A percentile compares a stretch with the other conserved stretches of the same genome.
Conservation (phyloP, 2,888 invertebrate genomes). For the Thysanoteuthis rhombus region DNA sequence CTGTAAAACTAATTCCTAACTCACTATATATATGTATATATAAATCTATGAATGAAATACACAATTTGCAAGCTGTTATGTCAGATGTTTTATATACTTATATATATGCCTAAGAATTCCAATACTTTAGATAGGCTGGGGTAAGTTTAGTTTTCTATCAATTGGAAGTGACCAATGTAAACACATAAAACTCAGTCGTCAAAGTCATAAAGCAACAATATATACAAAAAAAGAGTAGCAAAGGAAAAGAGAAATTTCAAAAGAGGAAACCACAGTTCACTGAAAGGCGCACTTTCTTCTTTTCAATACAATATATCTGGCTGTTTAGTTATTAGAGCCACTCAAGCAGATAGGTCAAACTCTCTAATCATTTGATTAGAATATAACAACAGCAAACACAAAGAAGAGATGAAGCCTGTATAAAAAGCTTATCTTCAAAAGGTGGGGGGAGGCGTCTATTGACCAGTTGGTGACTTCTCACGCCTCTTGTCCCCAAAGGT, state of each 20-base stretch:
- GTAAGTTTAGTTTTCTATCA: background rate
- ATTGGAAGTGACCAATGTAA: background rate
- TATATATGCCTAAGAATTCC: background rate
- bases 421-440: background rate
- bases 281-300: background rate
- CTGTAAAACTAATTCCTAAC: no score
- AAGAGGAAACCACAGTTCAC: background rate
- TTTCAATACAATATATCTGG: background rate
- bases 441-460: background rate
- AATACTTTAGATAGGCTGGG: background rate
- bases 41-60: no score
- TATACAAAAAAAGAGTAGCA: no score
- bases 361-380: background rate
- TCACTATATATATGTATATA: no score
- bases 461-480: constrained; percentile 12
- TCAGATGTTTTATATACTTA: no score
- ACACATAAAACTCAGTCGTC: background rate
- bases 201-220: background rate
- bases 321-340: background rate
- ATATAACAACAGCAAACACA: background rate
- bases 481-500: constrained; percentile 12
- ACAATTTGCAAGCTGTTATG: no score
- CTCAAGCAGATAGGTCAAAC: background rate
- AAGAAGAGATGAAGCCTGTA: background rate
- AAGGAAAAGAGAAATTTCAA: background rate